Base-by-base conservation (phyloP, 2,888 invertebrate genomes). In the Tetramorium bicarinatum region DNA sequence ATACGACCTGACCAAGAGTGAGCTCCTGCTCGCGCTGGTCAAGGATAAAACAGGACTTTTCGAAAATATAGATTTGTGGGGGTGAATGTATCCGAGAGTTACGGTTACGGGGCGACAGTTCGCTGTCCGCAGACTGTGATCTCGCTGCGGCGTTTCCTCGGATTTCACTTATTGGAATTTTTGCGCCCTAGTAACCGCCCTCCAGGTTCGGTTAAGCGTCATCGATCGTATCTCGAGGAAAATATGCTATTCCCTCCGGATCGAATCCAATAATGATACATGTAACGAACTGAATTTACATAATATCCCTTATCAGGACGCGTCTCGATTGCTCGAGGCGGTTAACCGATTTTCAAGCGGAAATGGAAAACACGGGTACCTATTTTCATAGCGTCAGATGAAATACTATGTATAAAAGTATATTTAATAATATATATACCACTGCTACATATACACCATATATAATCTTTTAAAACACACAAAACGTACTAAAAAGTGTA, bases 171-270 rank as follows among this genome's bases (percentile, higher is more conserved):
- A 80, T 59, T 25, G 79, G 72, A 71, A 61, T 71, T 79, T 71
- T 79, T 79, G 59, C 49, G 59, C 72, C 59, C 79, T 25, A 59
- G 25, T 80, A 80, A 80, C 25, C 59, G 59, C 79, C 56, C 71
- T 49, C 21, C 25, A 47, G 38, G 18, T 59, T 47, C 56, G 34
- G 7, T 72, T 47, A 38, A 80, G 38, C 54, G 25, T 47, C 79
- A 18, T 79, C 25, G 67, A 71, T 47, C 71, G 59, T 47, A 21
- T 61, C 59, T 71, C 34, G 3, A 49, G 13, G 18, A 59, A 80
- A 79, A 72, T 25, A 72, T 34, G 47, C 59, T 49, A 47, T 59
- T 62, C 38, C 38, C 25, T 18, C 18, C 15, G 4, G 29, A 44
- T 67, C 29, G 72, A 80, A 71, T 59, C 47, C 21, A 29, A 4